Conservation (phyloP, 2,113 vertebrate genomes). For the Eupsittula cactorum region DNA sequence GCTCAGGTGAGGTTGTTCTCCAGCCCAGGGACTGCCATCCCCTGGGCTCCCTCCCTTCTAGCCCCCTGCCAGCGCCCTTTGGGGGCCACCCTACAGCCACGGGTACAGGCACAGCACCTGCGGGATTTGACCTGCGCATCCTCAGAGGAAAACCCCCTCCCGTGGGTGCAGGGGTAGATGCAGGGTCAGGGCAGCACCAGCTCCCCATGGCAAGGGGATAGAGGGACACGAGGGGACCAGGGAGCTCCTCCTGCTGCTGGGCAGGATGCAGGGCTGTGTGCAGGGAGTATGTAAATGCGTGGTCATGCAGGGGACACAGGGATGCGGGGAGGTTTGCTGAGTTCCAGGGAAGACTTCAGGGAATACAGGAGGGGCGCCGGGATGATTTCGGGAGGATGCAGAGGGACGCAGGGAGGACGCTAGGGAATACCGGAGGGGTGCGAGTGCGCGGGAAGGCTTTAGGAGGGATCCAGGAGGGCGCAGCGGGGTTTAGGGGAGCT, state of each 20-base stretch:
- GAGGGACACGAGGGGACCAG: background rate
- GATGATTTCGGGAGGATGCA: background rate
- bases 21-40: background rate
- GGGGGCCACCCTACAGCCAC: accelerated
- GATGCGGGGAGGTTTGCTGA: background rate
- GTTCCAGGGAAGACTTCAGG: background rate
- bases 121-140: accelerated
- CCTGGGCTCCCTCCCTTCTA: background rate
- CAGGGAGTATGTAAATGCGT: background rate
- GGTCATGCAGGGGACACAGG: background rate
- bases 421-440: accelerated
- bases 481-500: background rate
- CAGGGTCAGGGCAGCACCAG: too few species aligned
- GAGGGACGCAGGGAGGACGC: background rate
- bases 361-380: background rate
- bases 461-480: background rate
- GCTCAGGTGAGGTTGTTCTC: background rate
- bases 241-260: background rate
- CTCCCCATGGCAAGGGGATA: accelerated
- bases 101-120: background rate
- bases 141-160: background rate
- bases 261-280: background rate
- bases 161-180: background rate
- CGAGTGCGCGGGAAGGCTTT: too few species aligned
- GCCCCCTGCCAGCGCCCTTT: too few species aligned